Percentiles rank a stretch among this genome's conserved stretches.
Conservation (phyloP, 2,797 vertebrate species). For the Anisognathus igniventris region DNA sequence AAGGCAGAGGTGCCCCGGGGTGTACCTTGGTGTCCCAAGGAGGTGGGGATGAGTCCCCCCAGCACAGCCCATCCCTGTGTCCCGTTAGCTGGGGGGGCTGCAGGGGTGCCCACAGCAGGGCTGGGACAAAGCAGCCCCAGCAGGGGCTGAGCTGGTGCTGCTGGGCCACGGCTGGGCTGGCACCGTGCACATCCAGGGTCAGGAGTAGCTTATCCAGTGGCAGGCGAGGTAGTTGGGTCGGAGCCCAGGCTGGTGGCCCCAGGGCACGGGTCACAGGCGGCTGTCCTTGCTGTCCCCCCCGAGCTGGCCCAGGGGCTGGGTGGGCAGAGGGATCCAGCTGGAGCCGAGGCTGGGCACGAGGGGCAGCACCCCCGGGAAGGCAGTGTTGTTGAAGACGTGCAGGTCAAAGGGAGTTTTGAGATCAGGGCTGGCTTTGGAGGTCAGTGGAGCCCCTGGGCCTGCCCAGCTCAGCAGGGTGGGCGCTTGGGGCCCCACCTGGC, state of each 20-base stretch:
- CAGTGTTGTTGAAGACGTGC: background rate
- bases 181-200: fast-evolving
- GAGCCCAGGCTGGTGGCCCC: background rate
- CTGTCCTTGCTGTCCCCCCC: background rate
- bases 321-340: background rate
- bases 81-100: fast-evolving
- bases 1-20: background rate
- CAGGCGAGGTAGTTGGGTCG: constrained; percentile 18
- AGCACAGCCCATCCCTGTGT: fast-evolving
- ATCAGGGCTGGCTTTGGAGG: background rate
- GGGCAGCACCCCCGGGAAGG: background rate
- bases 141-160: background rate
- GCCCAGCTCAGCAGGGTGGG: background rate
- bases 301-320: background rate
- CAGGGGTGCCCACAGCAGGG: background rate
- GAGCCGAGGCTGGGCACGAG: constrained; percentile 25
- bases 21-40: background rate
- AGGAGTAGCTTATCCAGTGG: background rate
- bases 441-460: background rate
- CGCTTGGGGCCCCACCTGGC: background rate
- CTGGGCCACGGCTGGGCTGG: background rate
- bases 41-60: fast-evolving
- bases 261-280: background rate
- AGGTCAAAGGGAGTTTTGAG: background rate
- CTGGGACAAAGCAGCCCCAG: background rate